These are phyloP conservation scores for Hydrochoerus hydrochaeris DNA, from an alignment of 2,113 vertebrate genomes.

Conservation along the genomic window DNA sequence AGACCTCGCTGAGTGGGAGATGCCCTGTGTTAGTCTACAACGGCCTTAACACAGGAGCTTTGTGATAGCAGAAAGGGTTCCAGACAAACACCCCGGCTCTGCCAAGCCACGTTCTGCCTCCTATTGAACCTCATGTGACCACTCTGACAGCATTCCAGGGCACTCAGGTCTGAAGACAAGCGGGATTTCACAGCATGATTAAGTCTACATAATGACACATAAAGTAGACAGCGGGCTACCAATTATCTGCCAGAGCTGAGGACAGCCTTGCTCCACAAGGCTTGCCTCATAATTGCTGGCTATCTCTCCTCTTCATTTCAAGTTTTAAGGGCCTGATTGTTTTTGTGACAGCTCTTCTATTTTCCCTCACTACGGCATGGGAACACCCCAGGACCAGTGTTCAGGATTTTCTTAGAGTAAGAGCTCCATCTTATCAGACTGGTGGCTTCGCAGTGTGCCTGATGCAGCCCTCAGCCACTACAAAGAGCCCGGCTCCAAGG, in stretches of 20 bases:
- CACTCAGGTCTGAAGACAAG: slow-evolving; percentile 61
- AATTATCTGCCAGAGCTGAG: slow-evolving; percentile 57
- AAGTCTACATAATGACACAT: slow-evolving; percentile 53
- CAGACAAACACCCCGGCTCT: background rate
- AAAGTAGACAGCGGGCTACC: slow-evolving; percentile 52
- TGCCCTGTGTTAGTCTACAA: background rate
- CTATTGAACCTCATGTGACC: slow-evolving; percentile 67
- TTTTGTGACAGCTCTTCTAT: slow-evolving; percentile 36
- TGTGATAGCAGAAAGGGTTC: slow-evolving; percentile 53
- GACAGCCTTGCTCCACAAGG: background rate
- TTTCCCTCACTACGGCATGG: slow-evolving; percentile 39
- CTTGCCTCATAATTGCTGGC: slow-evolving; percentile 63
- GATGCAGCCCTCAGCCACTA: slow-evolving; percentile 24
- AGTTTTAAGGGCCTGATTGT: slow-evolving; percentile 36
- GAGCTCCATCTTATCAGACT: slow-evolving; percentile 44
- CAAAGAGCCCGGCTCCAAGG: slow-evolving; percentile 15
- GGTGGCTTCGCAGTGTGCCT: background rate
- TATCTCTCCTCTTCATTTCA: slow-evolving; percentile 46
- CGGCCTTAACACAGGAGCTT: slow-evolving; percentile 48
- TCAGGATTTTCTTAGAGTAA: slow-evolving; percentile 46
- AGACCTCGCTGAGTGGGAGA: background rate
- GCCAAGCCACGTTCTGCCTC: slow-evolving; percentile 55
- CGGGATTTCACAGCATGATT: slow-evolving; percentile 65
- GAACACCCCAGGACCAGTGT: slow-evolving; percentile 58
- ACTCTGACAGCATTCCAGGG: slow-evolving; percentile 34